Conservation (phyloP, 2,888 invertebrate genomes). For the Stegana nigrithorax region DNA sequence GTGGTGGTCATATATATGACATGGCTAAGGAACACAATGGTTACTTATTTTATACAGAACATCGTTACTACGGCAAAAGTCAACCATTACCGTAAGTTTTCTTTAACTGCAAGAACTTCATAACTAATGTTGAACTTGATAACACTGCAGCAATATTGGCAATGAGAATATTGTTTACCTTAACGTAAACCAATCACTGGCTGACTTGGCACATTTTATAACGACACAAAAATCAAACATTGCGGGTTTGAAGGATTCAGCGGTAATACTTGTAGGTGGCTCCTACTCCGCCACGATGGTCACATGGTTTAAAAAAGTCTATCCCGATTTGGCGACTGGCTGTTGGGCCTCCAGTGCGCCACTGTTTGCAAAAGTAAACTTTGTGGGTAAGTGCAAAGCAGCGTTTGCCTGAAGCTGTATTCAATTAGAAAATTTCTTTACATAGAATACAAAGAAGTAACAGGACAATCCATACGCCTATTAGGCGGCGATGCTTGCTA, state of each 20-base stretch:
- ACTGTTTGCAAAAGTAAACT: conserved; percentile 74
- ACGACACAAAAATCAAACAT: conserved; percentile 66
- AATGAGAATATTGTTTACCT: conserved; percentile 73
- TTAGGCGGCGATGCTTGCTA: conserved; percentile 63
- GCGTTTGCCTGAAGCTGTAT: too few relatives aligned
- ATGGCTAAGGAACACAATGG: conserved; percentile 73
- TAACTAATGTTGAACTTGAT: neutral
- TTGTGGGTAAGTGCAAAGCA: conserved; percentile 69
- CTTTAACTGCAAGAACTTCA: neutral
- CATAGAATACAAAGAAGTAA: conserved; percentile 66
- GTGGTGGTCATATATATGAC: conserved; percentile 74
- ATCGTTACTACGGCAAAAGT: conserved; percentile 84
- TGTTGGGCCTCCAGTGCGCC: conserved; percentile 77
- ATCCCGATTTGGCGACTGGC: conserved; percentile 74
- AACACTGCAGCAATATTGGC: conserved; percentile 69
- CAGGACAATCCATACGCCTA: conserved; percentile 58
- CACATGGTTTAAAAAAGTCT: conserved; percentile 75
- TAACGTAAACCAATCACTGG: conserved; percentile 75
- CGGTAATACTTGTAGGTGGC: conserved; percentile 73
- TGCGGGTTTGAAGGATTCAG: conserved; percentile 64
- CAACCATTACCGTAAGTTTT: conserved; percentile 75
- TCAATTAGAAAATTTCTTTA: neutral
- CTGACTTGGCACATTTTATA: conserved; percentile 77
- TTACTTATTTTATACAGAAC: conserved; percentile 81
- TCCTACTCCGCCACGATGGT: conserved; percentile 79